Evolutionary conservation across 2,888 invertebrate genomes (phyloP).

Genomic region (Sarcophaga variegata): DNA sequence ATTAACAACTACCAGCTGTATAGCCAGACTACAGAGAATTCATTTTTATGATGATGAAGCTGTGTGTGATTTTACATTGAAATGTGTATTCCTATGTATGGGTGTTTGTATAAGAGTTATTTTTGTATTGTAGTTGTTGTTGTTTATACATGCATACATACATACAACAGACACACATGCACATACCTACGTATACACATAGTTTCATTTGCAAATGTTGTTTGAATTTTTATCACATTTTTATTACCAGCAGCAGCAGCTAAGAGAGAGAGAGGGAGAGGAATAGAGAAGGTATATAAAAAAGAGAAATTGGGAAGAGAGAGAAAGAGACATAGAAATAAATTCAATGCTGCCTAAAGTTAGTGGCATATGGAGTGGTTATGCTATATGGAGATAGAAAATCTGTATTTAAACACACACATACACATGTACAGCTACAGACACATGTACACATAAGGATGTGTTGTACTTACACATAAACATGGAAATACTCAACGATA

Average conservation of each 20-base stretch:
- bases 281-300: background rate
- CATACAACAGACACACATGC: constrained; percentile 2
- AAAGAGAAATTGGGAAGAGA: background rate
- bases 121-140: constrained; percentile 4
- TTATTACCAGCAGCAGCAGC: constrained; percentile 33
- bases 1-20: no score
- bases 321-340: background rate
- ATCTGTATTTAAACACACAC: background rate
- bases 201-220: constrained; percentile 46
- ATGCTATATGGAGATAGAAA: constrained; percentile 18
- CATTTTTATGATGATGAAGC: constrained; percentile 45
- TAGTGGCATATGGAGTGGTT: constrained; percentile 58
- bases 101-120: background rate
- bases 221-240: constrained; percentile 66
- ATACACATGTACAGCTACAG: background rate
- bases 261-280: background rate
- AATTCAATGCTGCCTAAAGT: constrained; percentile 34
- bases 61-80: constrained; percentile 26
- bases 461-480: no score
- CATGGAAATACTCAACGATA: background rate
- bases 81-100: constrained; percentile 13
- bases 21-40: no score
- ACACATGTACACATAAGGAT: background rate
- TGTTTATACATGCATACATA: background rate
- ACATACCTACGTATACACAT: background rate